These are phyloP conservation scores for Tridacna crocea DNA, from an alignment of 2,888 invertebrate genomes.

Conservation along the genomic window DNA sequence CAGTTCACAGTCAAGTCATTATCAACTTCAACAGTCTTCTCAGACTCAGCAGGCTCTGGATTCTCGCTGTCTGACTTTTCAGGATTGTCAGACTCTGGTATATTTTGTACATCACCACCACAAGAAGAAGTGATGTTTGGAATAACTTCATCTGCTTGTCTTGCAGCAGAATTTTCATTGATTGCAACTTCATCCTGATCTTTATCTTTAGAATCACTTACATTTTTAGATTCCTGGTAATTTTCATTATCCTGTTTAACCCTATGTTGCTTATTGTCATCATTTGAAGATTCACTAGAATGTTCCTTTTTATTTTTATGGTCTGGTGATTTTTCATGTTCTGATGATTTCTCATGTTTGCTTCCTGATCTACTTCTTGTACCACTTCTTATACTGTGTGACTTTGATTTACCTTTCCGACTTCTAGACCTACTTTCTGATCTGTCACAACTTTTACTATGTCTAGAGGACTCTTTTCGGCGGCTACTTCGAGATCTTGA, in stretches of 20 bases:
- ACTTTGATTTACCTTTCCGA: conserved; percentile 1
- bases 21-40: not conserved
- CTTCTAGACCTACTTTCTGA: not conserved
- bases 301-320: not conserved
- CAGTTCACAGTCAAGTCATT: not conserved
- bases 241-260: not conserved
- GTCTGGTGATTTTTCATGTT: not conserved
- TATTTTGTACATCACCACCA: not conserved
- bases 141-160: not conserved
- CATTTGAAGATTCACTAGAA: not conserved
- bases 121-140: not conserved
- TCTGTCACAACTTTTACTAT: conserved; percentile 10
- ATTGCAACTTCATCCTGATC: not conserved
- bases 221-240: not conserved
- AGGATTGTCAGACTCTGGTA: not conserved
- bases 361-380: not conserved
- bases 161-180: not conserved
- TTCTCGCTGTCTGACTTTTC: not conserved
- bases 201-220: not conserved
- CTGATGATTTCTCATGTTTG: not conserved
- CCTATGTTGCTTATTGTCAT: not conserved
- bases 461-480: not conserved
- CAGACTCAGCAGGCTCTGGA: not conserved
- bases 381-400: conserved; percentile 1
- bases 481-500: conserved; percentile 36